Conservation (phyloP, 2,888 invertebrate species). For the Brassicogethes aeneus region DNA sequence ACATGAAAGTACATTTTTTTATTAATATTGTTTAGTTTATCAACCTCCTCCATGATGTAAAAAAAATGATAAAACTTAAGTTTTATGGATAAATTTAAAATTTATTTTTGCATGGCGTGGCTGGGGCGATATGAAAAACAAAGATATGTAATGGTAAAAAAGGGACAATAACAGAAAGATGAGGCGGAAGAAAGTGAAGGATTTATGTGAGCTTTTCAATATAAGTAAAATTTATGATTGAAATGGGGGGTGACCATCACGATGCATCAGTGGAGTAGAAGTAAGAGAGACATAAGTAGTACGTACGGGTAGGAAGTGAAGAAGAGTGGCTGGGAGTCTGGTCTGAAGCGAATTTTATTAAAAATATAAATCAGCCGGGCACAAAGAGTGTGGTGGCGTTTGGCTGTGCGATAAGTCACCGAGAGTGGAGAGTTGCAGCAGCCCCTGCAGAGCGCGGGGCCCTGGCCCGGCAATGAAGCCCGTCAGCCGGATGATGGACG, state of each 20-base stretch:
- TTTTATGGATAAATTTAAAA: too few relatives aligned
- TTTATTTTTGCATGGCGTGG: too few relatives aligned
- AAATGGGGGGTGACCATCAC: background rate
- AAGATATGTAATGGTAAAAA: too few relatives aligned
- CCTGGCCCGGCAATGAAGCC: slow-evolving; percentile 47
- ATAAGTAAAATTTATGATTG: background rate
- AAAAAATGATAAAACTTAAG: too few relatives aligned
- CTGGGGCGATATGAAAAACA: too few relatives aligned
- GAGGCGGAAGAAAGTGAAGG: background rate
- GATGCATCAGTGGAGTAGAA: background rate
- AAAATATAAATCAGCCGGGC: slow-evolving; percentile 54
- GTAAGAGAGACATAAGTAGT: background rate
- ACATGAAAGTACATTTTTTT: too few relatives aligned
- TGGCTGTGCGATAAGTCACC: slow-evolving; percentile 29
- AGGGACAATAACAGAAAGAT: too few relatives aligned
- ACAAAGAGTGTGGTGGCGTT: slow-evolving; percentile 46
- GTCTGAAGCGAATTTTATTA: slow-evolving; percentile 21
- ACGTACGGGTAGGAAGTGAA: slow-evolving; percentile 8
- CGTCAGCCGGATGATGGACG: slow-evolving; percentile 64
- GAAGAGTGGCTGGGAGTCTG: slow-evolving; percentile 17
- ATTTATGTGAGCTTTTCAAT: slow-evolving; percentile 1
- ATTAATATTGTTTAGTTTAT: too few relatives aligned
- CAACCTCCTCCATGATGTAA: too few relatives aligned
- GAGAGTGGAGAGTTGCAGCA: slow-evolving; percentile 16
- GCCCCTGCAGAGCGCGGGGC: slow-evolving; percentile 22